Percentiles rank a stretch among this genome's conserved stretches.
Evolutionary conservation across 2,888 invertebrate genomes (phyloP).

Genomic region (Eupithecia subumbrata): DNA sequence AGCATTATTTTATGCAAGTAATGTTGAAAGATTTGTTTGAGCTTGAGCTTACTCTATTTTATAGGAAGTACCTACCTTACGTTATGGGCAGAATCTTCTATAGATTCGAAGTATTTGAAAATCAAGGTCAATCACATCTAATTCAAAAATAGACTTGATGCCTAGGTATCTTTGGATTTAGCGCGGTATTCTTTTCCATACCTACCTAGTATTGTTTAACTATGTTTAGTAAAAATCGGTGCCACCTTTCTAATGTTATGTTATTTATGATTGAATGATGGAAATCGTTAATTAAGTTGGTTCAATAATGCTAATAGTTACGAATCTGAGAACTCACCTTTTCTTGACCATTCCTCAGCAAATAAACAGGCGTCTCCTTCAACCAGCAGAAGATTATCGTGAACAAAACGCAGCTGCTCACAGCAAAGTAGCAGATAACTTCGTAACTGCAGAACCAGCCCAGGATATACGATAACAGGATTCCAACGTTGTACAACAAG

Average conservation of each 20-base stretch:
- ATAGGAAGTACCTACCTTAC: no score
- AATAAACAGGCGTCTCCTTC: conserved; percentile 54
- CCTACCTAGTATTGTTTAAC: no score
- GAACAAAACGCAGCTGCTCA: conserved; percentile 44
- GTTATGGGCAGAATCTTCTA: no score
- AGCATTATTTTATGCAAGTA: background rate
- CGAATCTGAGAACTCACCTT: no score
- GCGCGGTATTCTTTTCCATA: no score
- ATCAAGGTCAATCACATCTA: no score
- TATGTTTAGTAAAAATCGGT: no score
- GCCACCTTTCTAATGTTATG: background rate
- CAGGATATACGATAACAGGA: conserved; percentile 48
- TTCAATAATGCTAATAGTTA: no score
- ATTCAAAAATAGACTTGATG: no score
- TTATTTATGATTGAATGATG: no score
- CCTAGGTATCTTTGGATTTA: background rate
- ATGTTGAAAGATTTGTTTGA: background rate
- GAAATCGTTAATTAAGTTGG: background rate
- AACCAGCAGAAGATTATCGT: conserved; percentile 44
- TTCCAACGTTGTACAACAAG: conserved; percentile 48
- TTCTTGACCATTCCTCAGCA: conserved; percentile 50
- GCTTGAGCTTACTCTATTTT: background rate
- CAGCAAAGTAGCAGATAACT: conserved; percentile 50
- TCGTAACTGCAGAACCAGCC: conserved; percentile 58
- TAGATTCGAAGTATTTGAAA: no score